Base-by-base conservation (phyloP, 1,140 invertebrate species). In the Hyphantria cunea region DNA sequence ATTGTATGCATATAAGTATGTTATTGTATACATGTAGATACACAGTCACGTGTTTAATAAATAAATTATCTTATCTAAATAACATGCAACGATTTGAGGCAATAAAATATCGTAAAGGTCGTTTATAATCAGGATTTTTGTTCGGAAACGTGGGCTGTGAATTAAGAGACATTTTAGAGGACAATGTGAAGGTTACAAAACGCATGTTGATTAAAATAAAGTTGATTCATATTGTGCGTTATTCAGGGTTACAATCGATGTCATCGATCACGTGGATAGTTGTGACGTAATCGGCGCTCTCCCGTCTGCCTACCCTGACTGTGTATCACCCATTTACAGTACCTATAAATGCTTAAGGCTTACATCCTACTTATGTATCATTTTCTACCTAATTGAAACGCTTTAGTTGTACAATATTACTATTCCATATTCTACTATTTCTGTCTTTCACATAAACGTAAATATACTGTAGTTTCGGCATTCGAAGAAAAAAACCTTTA, bases 121-220 rank as follows among this genome's bases (percentile, higher is more conserved):
- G 49, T 37, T 13, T 10, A 34, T 42, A 56, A 33, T 15, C 13
- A 15, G 25, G 45, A 47, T 12, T 47, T 39, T 58, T 47, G 37
- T 56, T 54, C 15, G 34, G 37, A 41, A 47, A 31, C 10, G 14
- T 13, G 42, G 34, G 31, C 13, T 6, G 53, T 32, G n/a, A 33
- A 33, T 34, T 34, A 45, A 56, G 47, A 56, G 53, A 47, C 31
- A 34, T 12, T 9, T 55, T 56, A 34, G 53, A 34, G 55, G 55
- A 32, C 55, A 58, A 58, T 58, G 55, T 58, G 44, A 58, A 58
- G 53, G 53, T 31, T 42, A 56, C 10, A 31, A 47, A 14, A 56
- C 33, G 44, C 41, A 14, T 12, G 33, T 56, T 31, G 53, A 34
- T 47, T 56, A 56, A 47, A 56, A 47, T 55, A 45, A 55, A 55